Conservation (phyloP, 1,140 invertebrate species). For the Cepaea nemoralis region DNA sequence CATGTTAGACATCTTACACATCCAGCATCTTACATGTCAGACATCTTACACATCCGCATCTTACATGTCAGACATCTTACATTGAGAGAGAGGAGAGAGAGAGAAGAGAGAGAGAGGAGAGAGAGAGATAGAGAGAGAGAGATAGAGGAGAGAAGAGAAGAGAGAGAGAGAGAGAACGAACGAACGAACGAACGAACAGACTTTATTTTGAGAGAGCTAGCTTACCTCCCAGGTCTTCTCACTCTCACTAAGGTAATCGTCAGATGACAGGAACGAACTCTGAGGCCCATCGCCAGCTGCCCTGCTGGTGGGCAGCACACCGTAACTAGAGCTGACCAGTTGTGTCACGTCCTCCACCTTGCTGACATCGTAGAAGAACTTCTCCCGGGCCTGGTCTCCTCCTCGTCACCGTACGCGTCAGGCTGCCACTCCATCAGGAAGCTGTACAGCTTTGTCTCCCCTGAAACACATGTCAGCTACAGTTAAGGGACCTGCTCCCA, state of each 20-base stretch:
- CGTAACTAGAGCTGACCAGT: background rate
- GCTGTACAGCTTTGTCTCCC: conserved; percentile 92
- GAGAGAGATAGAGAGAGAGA: background rate
- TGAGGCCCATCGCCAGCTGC: background rate
- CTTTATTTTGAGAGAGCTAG: no score
- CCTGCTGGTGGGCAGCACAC: no score
- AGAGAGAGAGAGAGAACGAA: conserved; percentile 22
- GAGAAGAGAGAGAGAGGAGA: no score
- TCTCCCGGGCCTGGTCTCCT: conserved; percentile 18
- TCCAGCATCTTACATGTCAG: no score
- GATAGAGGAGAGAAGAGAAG: conserved; percentile 19
- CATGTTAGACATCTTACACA: no score
- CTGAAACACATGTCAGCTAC: no score
- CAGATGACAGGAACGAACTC: background rate
- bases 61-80: no score
- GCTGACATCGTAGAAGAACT: conserved; percentile 28
- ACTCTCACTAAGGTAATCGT: conserved; percentile 5
- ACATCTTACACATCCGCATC: no score
- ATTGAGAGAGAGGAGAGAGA: no score
- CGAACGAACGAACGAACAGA: no score
- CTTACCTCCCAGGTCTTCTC: conserved; percentile 34
- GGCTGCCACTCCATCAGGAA: conserved; percentile 95
- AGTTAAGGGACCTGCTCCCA: no score
- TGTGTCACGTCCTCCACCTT: background rate
- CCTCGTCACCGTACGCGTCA: conserved; percentile 86